Evolutionary conservation across 2,797 vertebrate genomes (phyloP).

Genomic region (Leptoclinus maculatus): DNA sequence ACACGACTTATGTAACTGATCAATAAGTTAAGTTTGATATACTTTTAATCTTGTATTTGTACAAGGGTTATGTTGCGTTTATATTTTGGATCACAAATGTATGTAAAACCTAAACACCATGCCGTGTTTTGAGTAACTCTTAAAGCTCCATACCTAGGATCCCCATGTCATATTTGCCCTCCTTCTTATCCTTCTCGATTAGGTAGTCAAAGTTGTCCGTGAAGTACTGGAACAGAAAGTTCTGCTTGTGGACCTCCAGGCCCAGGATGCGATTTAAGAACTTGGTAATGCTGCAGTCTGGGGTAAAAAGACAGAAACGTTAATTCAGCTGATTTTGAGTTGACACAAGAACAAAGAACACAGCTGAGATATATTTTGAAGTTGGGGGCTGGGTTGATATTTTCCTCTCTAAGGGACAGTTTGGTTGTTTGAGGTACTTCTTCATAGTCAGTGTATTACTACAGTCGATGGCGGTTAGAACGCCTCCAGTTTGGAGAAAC

Average conservation of each 20-base stretch:
- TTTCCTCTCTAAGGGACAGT: background rate
- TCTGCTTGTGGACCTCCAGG: constrained; percentile 97
- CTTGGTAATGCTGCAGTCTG: constrained; percentile 98
- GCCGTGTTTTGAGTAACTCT: background rate
- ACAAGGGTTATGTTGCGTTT: background rate
- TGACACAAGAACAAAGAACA: background rate
- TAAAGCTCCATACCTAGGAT: constrained; percentile 88
- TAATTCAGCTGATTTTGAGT: background rate
- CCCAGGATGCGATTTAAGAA: constrained; percentile 98
- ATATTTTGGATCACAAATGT: background rate
- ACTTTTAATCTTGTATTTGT: background rate
- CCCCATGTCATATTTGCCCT: constrained; percentile 99
- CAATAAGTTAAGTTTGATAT: no score
- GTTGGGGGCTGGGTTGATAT: background rate
- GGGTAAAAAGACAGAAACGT: constrained; percentile 14
- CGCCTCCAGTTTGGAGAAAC: background rate
- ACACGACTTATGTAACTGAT: background rate
- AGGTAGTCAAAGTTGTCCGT: constrained; percentile 97
- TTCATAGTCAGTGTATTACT: background rate
- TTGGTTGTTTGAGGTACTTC: background rate
- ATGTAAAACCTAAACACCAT: background rate
- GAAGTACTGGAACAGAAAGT: constrained; percentile 98
- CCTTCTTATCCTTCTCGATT: constrained; percentile 97
- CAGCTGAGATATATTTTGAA: background rate
- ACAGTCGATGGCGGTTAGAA: background rate